Percentiles rank a stretch among this genome's conserved stretches.
Conservation (phyloP, 92 coral and sea anemone species). For the Heteractis magnifica region DNA sequence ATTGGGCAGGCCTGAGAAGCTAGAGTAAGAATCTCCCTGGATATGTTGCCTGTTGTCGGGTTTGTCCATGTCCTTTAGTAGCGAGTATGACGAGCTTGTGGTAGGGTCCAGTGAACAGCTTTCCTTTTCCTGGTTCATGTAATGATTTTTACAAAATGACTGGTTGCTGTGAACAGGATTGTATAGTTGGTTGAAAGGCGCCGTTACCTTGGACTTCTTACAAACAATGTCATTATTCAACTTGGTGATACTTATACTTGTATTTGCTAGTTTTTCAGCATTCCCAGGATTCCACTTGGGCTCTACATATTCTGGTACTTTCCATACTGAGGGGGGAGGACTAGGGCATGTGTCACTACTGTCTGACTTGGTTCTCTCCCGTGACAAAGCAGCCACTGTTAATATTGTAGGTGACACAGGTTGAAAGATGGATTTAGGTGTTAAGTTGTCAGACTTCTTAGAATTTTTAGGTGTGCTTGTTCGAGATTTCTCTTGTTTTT, state of each 20-base stretch:
- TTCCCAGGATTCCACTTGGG: slow-evolving; percentile 97
- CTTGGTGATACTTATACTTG: slow-evolving; percentile 36
- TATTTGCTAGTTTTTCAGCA: slow-evolving; percentile 37
- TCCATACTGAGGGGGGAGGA: slow-evolving; percentile 99
- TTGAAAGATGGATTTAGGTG: slow-evolving; percentile 51
- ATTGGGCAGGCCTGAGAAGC: slow-evolving; percentile 91
- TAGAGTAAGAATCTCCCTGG: slow-evolving; percentile 70
- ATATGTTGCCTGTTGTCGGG: slow-evolving; percentile 86
- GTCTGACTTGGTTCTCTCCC: slow-evolving; percentile 79
- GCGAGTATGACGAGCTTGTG: slow-evolving; percentile 47
- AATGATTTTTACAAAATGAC: slow-evolving; percentile 78
- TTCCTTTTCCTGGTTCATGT: slow-evolving; percentile 82
- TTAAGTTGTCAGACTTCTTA: slow-evolving; percentile 53
- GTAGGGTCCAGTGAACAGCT: slow-evolving; percentile 32
- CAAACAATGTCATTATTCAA: slow-evolving; percentile 90
- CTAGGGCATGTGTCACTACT: slow-evolving; percentile 78
- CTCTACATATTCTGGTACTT: slow-evolving; percentile 97
- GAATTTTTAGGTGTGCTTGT: slow-evolving; percentile 47
- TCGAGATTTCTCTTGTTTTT: slow-evolving; percentile 34
- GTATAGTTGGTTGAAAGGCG: slow-evolving; percentile 94
- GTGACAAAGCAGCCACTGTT: slow-evolving; percentile 44
- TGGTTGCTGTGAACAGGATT: slow-evolving; percentile 79
- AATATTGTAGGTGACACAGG: slow-evolving; percentile 42
- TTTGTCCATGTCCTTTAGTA: slow-evolving; percentile 82
- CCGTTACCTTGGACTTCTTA: slow-evolving; percentile 72